phyloP scores from a whole-genome alignment of 2,113 vertebrate species.

The Pristiophorus japonicus region DNA sequence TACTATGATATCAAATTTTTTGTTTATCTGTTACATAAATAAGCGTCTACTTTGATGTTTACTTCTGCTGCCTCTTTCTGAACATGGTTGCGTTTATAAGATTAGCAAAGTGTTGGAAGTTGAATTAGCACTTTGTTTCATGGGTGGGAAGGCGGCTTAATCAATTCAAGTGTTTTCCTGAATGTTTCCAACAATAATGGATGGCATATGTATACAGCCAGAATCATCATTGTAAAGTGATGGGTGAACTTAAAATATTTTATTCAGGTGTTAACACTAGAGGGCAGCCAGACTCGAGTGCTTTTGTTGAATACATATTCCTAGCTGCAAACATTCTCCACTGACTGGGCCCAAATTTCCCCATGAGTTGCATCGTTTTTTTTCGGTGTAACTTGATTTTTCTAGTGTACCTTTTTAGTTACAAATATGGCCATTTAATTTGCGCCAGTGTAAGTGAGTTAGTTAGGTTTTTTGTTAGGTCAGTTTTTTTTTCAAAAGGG shows the following conservation, averaged over 20 bases:
- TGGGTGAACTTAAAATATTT: background rate
- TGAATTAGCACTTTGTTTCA: background rate
- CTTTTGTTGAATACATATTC: background rate
- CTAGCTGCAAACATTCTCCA: background rate
- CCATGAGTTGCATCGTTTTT: no score
- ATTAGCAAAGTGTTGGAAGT: background rate
- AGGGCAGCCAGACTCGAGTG: background rate
- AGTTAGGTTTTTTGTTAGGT: no score
- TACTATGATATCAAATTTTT: background rate
- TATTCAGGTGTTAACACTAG: conserved; percentile 21
- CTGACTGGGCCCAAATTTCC: no score
- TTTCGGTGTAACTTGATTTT: no score
- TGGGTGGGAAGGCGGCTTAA: background rate
- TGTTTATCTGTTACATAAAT: background rate
- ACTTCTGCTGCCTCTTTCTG: background rate
- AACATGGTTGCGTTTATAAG: background rate
- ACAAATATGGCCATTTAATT: no score
- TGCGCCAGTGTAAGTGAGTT: no score
- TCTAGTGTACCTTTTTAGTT: no score
- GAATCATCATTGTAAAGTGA: background rate
- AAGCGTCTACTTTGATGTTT: background rate
- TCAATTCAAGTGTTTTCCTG: background rate
- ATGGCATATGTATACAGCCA: background rate
- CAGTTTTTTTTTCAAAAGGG: no score
- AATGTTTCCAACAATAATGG: background rate